These are phyloP conservation scores for Cephus cinctus DNA, from an alignment of 1,140 invertebrate species.

Conservation along the genomic window DNA sequence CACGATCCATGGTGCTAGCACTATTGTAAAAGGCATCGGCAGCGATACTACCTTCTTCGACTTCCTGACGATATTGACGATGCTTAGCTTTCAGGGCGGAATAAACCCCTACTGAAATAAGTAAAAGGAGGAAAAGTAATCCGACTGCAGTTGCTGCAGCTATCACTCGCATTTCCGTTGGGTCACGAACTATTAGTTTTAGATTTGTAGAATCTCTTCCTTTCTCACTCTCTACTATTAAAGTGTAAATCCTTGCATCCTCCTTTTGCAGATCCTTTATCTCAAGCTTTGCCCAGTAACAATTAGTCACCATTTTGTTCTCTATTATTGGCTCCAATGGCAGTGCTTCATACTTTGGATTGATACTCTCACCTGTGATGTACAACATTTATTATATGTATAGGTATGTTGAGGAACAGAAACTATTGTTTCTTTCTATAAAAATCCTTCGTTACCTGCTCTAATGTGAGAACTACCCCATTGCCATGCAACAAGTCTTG, in stretches of 20 bases:
- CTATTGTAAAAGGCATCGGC: slow-evolving; percentile 45
- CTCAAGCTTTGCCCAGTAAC: slow-evolving; percentile 51
- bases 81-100: slow-evolving; percentile 38
- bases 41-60: slow-evolving; percentile 48
- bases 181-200: slow-evolving; percentile 44
- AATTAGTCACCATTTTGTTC: slow-evolving; percentile 46
- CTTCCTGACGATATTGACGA: slow-evolving; percentile 39
- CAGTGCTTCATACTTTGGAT: slow-evolving; percentile 49
- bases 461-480: slow-evolving; percentile 53
- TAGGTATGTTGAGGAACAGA: neutral
- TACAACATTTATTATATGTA: too few relatives aligned
- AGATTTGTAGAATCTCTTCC: slow-evolving; percentile 49
- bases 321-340: slow-evolving; percentile 47
- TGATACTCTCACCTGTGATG: slow-evolving; percentile 47
- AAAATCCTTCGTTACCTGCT: too few relatives aligned
- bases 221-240: slow-evolving; percentile 49
- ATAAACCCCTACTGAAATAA: slow-evolving; percentile 41
- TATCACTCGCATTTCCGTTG: slow-evolving; percentile 46
- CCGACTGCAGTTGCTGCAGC: slow-evolving; percentile 43
- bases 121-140: slow-evolving; percentile 38
- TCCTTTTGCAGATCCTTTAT: slow-evolving; percentile 49
- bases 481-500: slow-evolving; percentile 49
- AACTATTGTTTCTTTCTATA: neutral
- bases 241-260: slow-evolving; percentile 47
- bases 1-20: slow-evolving; percentile 24